Percentiles rank a stretch among this genome's conserved stretches.
These are phyloP conservation scores for Rhipidura dahli DNA, from an alignment of 2,113 vertebrate genomes.

Conservation along the genomic window DNA sequence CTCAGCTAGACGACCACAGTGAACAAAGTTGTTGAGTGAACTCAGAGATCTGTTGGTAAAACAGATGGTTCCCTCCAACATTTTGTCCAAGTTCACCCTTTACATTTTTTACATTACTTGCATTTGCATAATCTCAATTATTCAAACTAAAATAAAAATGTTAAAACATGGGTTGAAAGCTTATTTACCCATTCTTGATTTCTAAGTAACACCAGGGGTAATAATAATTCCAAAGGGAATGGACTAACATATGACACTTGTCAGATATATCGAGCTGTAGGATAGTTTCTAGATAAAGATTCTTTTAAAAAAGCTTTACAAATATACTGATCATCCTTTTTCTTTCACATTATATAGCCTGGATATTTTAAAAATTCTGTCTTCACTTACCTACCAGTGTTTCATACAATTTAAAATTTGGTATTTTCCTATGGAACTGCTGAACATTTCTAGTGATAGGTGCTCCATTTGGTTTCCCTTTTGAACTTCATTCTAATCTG, in stretches of 20 bases:
- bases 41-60: background rate
- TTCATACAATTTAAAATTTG: background rate
- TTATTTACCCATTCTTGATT: background rate
- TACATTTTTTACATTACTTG: background rate
- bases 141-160: background rate
- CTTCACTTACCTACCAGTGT: background rate
- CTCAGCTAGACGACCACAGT: background rate
- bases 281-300: background rate
- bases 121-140: background rate
- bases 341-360: background rate
- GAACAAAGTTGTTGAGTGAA: background rate
- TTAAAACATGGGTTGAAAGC: background rate
- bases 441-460: background rate
- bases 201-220: background rate
- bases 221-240: background rate
- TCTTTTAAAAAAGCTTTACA: background rate
- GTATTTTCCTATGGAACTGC: background rate
- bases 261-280: background rate
- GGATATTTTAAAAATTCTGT: background rate
- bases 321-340: background rate
- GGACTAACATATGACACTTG: background rate
- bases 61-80: background rate
- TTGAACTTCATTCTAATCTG: background rate
- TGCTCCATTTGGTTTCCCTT: background rate
- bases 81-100: background rate